phyloP scores from a whole-genome alignment of 2,888 invertebrate genomes.

The Alloscopus bannaensis region DNA sequence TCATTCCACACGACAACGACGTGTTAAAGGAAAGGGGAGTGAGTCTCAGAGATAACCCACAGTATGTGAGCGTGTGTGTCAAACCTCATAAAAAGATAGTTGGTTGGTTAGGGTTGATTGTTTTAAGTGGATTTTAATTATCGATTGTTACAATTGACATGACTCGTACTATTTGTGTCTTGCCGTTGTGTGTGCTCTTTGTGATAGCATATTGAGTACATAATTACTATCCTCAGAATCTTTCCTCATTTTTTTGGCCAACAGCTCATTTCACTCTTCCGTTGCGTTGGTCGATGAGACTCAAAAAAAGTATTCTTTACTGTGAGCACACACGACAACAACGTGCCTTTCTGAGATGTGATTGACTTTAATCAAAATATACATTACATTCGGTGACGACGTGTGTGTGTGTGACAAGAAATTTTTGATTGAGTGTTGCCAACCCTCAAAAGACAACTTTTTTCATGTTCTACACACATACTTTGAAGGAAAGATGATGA shows the following conservation, averaged over 20 bases:
- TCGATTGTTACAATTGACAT: slow-evolving; percentile 43
- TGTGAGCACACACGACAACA: neutral
- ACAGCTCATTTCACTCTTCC: slow-evolving; percentile 10
- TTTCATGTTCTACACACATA: too few relatives aligned
- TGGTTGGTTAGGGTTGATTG: slow-evolving; percentile 34
- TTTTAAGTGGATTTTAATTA: slow-evolving; percentile 53
- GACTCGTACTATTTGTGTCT: neutral
- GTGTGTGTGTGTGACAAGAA: too few relatives aligned
- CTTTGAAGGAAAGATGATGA: too few relatives aligned
- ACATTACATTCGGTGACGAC: neutral
- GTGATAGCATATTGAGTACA: neutral
- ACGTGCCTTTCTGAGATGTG: too few relatives aligned
- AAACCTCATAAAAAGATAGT: too few relatives aligned
- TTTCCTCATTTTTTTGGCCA: neutral
- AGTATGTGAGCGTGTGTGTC: too few relatives aligned
- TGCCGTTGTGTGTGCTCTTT: slow-evolving; percentile 1
- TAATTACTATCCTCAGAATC: neutral
- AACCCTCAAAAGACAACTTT: slow-evolving; percentile 11
- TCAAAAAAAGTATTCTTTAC: neutral
- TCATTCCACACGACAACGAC: too few relatives aligned
- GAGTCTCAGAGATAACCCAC: too few relatives aligned
- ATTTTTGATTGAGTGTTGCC: neutral
- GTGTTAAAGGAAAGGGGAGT: too few relatives aligned
- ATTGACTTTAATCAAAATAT: slow-evolving; percentile 1
- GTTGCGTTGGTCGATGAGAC: slow-evolving; percentile 22